phyloP scores from a whole-genome alignment of 2,113 vertebrate species.

The Trinectes maculatus region DNA sequence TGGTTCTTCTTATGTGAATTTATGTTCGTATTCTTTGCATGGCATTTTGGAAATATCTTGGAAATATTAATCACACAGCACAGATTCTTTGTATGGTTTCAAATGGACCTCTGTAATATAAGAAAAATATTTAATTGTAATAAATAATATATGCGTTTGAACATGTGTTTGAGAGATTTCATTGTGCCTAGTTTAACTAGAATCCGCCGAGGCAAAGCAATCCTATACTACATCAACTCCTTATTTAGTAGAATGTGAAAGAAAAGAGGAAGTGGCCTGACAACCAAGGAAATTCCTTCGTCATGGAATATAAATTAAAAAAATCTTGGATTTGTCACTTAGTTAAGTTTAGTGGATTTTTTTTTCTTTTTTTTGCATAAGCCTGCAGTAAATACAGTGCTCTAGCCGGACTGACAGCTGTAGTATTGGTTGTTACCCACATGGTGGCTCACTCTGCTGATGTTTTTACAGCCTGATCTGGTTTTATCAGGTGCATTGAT shows the following conservation, averaged over 20 bases:
- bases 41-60: slow-evolving; percentile 79
- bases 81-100: slow-evolving; percentile 86
- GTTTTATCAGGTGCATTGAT: not conserved
- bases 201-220: no score
- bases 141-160: slow-evolving; percentile 88
- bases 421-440: slow-evolving; percentile 53
- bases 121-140: slow-evolving; percentile 87
- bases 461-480: not conserved
- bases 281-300: no score
- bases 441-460: slow-evolving; percentile 36
- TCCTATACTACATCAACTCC: no score
- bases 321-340: no score
- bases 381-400: no score
- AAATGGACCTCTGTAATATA: slow-evolving; percentile 86
- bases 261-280: no score
- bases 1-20: slow-evolving; percentile 71
- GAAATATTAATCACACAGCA: slow-evolving; percentile 84
- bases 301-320: no score
- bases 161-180: slow-evolving; percentile 20
- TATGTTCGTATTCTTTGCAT: slow-evolving; percentile 79
- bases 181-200: not conserved
- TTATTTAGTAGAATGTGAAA: no score
- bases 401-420: slow-evolving; percentile 9
- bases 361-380: no score
- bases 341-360: no score